Percentiles rank a stretch among this genome's conserved stretches.
These are phyloP conservation scores for Octomys mimax DNA, from an alignment of 2,797 vertebrate genomes.

Conservation along the genomic window DNA sequence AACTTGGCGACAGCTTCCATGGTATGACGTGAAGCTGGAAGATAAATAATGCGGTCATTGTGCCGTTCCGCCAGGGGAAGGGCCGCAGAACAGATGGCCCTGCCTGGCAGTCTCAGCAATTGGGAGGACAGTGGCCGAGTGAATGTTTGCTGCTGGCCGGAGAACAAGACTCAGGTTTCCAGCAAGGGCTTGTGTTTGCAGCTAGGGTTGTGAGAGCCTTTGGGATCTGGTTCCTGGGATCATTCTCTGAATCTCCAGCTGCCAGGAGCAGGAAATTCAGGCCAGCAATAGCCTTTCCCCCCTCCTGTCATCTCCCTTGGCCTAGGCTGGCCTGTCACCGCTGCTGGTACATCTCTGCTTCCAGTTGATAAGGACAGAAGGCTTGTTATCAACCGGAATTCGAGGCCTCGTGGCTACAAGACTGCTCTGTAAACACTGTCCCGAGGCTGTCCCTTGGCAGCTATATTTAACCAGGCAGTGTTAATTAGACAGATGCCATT, in stretches of 20 bases:
- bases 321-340: neutral
- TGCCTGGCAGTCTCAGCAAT: neutral
- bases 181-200: neutral
- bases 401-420: constrained; percentile 14
- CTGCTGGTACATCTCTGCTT: constrained; percentile 66
- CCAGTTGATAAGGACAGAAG: constrained; percentile 64
- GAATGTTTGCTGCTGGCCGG: neutral
- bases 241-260: neutral
- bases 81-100: neutral
- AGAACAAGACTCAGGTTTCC: neutral
- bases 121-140: neutral
- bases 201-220: neutral
- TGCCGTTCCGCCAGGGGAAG: neutral
- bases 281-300: neutral
- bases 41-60: constrained; percentile 69
- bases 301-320: neutral
- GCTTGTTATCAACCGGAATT: constrained; percentile 1
- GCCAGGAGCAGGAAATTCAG: constrained; percentile 20
- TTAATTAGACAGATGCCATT: constrained; percentile 83
- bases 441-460: constrained; percentile 57
- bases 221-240: neutral
- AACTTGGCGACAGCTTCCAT: constrained; percentile 97
- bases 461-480: constrained; percentile 72
- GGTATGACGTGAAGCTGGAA: constrained; percentile 77
- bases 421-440: constrained; percentile 68